Base-by-base conservation (phyloP, 2,113 vertebrate genomes). In the Uropsilus gracilis region DNA sequence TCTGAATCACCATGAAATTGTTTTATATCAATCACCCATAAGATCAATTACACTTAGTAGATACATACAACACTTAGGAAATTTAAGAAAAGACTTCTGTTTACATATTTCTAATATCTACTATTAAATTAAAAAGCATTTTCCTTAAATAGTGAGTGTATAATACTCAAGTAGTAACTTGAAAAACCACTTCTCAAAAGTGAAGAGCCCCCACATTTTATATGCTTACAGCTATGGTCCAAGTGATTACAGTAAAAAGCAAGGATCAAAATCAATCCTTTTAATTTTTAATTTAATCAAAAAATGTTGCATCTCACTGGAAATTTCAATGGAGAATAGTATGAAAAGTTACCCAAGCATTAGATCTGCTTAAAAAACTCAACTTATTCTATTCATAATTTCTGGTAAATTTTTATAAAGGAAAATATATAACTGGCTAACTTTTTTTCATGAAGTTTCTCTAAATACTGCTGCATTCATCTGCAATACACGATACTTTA, bases 371-470 rank as follows among this genome's bases (percentile, higher is more conserved):
- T 94, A 16, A 92, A 46, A 90, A 80, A 82, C 17, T 90, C 32
- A 72, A 89, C 26, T 59, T 71, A 92, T 89, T 64, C 57, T 92
- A 91, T 80, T 12, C 76, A 75, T 53, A 87, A 66, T 55, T 86
- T 73, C 39, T 34, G 20, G 72, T 11, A 86, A 32, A 72, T 3
- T 50, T 94, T 90, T 37, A 85, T 32, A 34, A 78, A 69, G 55
- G 63, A 86, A 94, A 91, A 78, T 50, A 80, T 48, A 20, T 44
- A 57, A 61, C n/a, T 64, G 37, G 82, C 18, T 86, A 86, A 81
- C 69, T 80, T 94, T 92, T 61, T 44, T 85, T 94, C 61, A 90
- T 32, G 53, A 89, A 18, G 6, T 50, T 77, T 86, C 34, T 68
- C 57, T 72, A 84, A 44, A 39, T 68, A 96, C 9, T 61, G n/a